These are phyloP conservation scores for Lasioglossum leucozonium DNA, from an alignment of 2,888 invertebrate species.

Conservation along the genomic window DNA sequence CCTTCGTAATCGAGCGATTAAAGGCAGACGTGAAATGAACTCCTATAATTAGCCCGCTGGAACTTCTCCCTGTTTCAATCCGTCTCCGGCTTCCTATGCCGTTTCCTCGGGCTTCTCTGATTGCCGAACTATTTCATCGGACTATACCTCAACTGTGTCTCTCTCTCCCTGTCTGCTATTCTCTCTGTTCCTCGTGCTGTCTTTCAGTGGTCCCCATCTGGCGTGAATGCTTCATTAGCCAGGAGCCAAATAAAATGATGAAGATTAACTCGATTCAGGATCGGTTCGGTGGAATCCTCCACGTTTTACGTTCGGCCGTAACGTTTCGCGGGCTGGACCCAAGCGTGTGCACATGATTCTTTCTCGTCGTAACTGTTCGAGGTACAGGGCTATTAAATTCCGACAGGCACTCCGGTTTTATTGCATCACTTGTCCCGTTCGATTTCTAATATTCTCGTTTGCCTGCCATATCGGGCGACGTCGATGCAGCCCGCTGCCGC, in stretches of 20 bases:
- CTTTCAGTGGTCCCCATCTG: slow-evolving; percentile 10
- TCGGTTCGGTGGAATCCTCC: not conserved
- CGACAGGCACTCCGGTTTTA: not conserved
- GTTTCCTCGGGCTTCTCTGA: slow-evolving; percentile 14
- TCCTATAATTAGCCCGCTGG: slow-evolving; percentile 40
- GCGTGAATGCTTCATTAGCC: slow-evolving; percentile 52
- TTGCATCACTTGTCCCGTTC: not conserved
- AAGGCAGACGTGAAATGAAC: slow-evolving; percentile 31
- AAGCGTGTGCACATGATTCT: not conserved
- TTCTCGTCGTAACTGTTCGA: slow-evolving; percentile 6
- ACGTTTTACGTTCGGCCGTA: not conserved
- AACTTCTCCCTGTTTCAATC: slow-evolving; percentile 19
- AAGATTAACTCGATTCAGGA: slow-evolving; percentile 45
- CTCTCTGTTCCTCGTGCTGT: not conserved
- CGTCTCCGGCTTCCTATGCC: not conserved
- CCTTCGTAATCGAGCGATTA: slow-evolving; percentile 44
- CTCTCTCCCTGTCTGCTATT: not conserved
- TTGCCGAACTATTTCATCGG: slow-evolving; percentile 40
- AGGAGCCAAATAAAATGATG: slow-evolving; percentile 37
- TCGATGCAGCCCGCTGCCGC: not conserved
- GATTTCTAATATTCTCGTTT: slow-evolving; percentile 3
- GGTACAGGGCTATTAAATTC: slow-evolving; percentile 4
- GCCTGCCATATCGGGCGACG: not conserved
- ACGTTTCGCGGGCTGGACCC: not conserved
- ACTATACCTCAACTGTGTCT: not conserved